A percentile compares a stretch with the other conserved stretches of the same genome.
Conservation (phyloP, 2,113 vertebrate species). For the Oreochromis tanganicae region DNA sequence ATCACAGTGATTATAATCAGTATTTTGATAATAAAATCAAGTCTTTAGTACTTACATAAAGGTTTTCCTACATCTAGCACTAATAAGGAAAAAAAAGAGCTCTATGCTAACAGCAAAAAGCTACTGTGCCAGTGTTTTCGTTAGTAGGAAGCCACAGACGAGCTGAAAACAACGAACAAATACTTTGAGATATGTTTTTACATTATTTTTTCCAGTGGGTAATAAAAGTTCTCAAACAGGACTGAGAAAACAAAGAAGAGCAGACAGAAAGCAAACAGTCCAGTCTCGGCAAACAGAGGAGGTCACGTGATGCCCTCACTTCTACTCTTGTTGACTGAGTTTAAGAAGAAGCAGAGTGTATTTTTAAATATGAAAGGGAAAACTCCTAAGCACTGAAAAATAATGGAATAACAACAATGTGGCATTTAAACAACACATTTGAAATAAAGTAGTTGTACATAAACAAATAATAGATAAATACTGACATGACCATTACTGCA, state of each 20-base stretch:
- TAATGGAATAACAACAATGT: background rate
- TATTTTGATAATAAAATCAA: background rate
- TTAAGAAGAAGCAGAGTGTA: background rate
- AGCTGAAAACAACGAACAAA: background rate
- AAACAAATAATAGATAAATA: fast-evolving
- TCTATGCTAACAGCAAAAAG: background rate
- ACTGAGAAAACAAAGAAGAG: background rate
- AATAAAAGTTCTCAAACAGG: background rate
- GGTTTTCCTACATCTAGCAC: background rate
- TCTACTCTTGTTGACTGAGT: background rate
- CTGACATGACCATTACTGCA: background rate
- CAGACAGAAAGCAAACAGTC: background rate
- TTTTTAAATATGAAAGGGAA: background rate
- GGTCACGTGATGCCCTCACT: background rate
- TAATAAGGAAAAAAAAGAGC: background rate
- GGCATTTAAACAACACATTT: fast-evolving
- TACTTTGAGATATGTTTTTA: background rate
- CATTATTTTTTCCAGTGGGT: background rate
- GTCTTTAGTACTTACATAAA: background rate
- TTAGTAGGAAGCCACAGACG: background rate
- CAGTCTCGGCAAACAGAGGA: background rate
- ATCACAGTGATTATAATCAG: background rate
- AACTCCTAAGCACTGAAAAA: background rate
- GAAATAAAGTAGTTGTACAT: background rate
- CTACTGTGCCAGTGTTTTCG: fast-evolving